These are phyloP conservation scores for Morelia viridis DNA, from an alignment of 2,797 vertebrate genomes.

Conservation along the genomic window DNA sequence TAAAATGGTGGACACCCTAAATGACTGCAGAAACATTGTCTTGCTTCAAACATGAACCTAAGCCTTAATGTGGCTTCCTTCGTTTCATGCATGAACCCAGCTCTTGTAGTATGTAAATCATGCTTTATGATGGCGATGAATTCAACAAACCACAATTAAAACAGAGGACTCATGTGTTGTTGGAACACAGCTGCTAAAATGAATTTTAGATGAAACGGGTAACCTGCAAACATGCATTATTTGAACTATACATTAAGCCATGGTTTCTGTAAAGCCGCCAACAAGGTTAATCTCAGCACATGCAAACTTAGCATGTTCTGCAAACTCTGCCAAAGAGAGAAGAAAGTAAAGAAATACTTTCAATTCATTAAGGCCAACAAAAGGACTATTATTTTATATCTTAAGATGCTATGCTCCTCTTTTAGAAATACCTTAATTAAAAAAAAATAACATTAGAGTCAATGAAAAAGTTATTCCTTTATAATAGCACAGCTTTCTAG, in stretches of 20 bases:
- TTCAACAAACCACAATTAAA: background rate
- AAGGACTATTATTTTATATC: background rate
- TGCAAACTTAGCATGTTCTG: background rate
- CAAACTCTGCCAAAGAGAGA: background rate
- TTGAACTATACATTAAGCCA: background rate
- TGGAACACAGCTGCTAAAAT: background rate
- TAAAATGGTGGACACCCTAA: too few relatives aligned
- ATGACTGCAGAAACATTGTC: too few relatives aligned
- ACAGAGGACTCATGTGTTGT: background rate
- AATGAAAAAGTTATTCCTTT: background rate
- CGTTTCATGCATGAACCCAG: background rate
- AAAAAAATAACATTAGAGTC: background rate
- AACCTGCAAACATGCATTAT: too few relatives aligned
- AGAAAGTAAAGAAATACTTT: background rate
- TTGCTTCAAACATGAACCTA: background rate
- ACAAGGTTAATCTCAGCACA: background rate
- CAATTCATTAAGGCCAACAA: background rate
- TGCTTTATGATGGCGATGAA: background rate
- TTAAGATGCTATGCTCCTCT: background rate
- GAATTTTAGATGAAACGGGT: background rate
- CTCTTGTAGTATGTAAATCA: background rate
- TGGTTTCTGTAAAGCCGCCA: background rate
- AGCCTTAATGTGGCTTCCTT: background rate
- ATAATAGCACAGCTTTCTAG: background rate
- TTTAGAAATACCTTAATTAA: background rate